Evolutionary conservation across 2,113 vertebrate genomes (phyloP), one percentile per base, ranked within the genome.

Genomic region (Pimephales promelas): DNA sequence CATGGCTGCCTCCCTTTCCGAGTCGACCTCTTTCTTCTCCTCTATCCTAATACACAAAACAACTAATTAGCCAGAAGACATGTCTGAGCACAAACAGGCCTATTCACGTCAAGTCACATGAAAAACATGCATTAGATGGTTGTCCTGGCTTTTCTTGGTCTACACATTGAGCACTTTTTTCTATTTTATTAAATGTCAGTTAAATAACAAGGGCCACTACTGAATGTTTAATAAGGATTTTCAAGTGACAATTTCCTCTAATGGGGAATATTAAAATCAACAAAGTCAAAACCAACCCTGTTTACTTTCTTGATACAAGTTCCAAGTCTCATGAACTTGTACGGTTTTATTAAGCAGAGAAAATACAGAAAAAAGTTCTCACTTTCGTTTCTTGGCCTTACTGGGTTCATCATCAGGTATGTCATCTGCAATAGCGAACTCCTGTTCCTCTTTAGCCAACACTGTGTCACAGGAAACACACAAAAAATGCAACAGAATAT

Each of bases 321-420:
- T 68, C 10, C 4, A 20, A 2, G 52, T 20, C 52, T 22, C 7
- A 3, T n/a, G n/a, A n/a, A n/a, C n/a, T 9, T 22, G 18, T 8
- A 2, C 52, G 52, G 20, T 22, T 54, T 54, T 54, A 54, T 54
- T 7, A 54, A 54, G 18, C 52, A 54, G 52, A 54, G 52, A 22
- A 54, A 54, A 22, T 54, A 22, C 2, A 22, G 52, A 54, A 20
- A 54, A 66, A 66, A 79, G n/a, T 24, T 20, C 97, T 96, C 92
- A 98, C 98, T 99, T 99, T 90, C 97, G 95, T 88, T 97, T 99
- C 91, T 99, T 99, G 82, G 97, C 95, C 95, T 97, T 99, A 89
- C 95, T 93, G 54, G 96, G 96, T 88, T 99, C 98, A 84, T 99
- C 98, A 73, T 99, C 97, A 94, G 96, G 77, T 90, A 91, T 34